Percentiles rank a stretch among this genome's conserved stretches.
phyloP scores from a whole-genome alignment of 2,888 invertebrate genomes.

The Hyposoter didymator region DNA sequence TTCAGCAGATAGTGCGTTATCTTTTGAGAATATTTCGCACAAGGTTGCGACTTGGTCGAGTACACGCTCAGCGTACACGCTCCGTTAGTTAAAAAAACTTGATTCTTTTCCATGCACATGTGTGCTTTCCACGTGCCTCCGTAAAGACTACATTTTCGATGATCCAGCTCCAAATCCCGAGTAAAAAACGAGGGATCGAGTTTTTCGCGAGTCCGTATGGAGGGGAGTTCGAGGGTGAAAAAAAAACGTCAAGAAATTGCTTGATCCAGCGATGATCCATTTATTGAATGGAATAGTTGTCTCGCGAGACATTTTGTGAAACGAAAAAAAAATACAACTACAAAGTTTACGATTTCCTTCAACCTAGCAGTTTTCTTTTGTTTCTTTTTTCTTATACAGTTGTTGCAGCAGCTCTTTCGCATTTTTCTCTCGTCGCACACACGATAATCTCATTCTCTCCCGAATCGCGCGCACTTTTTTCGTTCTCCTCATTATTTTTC shows the following conservation, averaged over 20 bases:
- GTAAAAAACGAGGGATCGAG: background rate
- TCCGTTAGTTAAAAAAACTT: background rate
- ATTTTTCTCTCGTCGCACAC: slow-evolving; percentile 54
- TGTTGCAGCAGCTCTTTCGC: slow-evolving; percentile 64
- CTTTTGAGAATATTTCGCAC: background rate
- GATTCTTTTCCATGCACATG: background rate
- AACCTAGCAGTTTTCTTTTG: slow-evolving; percentile 18
- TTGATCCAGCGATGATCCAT: slow-evolving; percentile 48
- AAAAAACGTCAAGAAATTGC: background rate
- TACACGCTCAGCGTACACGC: background rate
- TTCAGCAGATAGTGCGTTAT: background rate
- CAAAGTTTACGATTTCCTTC: slow-evolving; percentile 41
- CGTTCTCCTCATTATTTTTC: background rate
- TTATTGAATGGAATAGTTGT: slow-evolving; percentile 48
- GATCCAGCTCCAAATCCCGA: background rate
- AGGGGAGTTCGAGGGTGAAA: background rate
- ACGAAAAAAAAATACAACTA: slow-evolving; percentile 23
- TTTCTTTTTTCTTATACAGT: slow-evolving; percentile 35
- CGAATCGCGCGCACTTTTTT: slow-evolving; percentile 18
- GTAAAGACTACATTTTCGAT: background rate
- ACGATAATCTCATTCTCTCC: slow-evolving; percentile 59
- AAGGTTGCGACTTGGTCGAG: background rate
- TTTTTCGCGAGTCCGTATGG: background rate
- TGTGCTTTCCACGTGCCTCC: background rate
- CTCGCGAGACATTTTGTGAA: slow-evolving; percentile 35